Conservation (phyloP, 2,888 invertebrate genomes). For the Oscheius sp. region DNA sequence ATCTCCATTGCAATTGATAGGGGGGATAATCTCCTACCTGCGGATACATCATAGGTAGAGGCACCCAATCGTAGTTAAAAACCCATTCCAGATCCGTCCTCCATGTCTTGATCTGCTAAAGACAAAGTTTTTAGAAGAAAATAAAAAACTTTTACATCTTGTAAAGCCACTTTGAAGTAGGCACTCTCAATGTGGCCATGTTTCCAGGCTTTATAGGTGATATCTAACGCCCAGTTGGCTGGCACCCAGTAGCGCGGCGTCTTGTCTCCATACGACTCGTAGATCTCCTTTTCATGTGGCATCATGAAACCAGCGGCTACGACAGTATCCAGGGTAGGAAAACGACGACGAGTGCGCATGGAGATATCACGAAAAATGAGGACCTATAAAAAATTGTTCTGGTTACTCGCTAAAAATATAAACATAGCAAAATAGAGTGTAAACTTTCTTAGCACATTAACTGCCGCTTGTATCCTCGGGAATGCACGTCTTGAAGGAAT, state of each 20-base stretch:
- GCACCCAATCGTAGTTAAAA: constrained; percentile 58
- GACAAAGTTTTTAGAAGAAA: not conserved
- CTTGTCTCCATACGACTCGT: constrained; percentile 43
- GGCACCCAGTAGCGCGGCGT: constrained; percentile 56
- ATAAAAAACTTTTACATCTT: not conserved
- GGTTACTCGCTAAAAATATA: too few relatives aligned
- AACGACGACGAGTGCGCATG: constrained; percentile 48
- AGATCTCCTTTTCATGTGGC: constrained; percentile 46
- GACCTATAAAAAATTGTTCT: constrained; percentile 32
- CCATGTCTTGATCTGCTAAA: constrained; percentile 51
- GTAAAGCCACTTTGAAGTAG: constrained; percentile 44
- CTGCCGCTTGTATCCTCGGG: too few relatives aligned
- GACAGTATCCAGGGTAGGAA: constrained; percentile 53
- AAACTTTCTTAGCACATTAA: too few relatives aligned
- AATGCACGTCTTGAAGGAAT: not conserved
- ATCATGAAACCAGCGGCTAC: constrained; percentile 54
- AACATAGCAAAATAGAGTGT: too few relatives aligned
- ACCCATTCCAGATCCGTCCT: constrained; percentile 56
- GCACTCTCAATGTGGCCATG: constrained; percentile 56
- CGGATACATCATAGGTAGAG: constrained; percentile 52
- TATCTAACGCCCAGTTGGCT: constrained; percentile 55
- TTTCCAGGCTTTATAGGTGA: constrained; percentile 52
- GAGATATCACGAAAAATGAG: constrained; percentile 55
- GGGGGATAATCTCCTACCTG: too few relatives aligned
- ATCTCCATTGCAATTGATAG: too few relatives aligned